These are phyloP conservation scores for Daptonema setosum DNA, from an alignment of 2,888 invertebrate genomes.

Conservation along the genomic window DNA sequence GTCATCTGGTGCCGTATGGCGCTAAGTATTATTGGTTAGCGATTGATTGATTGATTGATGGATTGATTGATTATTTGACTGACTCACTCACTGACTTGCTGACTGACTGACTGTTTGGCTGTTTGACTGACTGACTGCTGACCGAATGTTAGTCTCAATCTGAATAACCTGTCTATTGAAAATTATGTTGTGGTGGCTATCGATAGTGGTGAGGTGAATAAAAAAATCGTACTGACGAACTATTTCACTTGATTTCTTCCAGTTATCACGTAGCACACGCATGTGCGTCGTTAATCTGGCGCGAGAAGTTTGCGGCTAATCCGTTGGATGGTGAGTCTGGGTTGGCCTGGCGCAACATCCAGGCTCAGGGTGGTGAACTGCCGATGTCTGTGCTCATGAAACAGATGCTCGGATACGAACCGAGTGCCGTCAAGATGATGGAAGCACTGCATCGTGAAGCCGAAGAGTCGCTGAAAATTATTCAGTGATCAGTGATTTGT, in stretches of 20 bases:
- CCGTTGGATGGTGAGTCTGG: conserved; percentile 35
- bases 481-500: not conserved
- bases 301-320: conserved; percentile 52
- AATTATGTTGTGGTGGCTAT: too few species aligned
- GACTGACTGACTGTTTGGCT: too few species aligned
- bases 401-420: not conserved
- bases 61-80: too few species aligned
- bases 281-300: conserved; percentile 78
- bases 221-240: too few species aligned
- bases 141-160: too few species aligned
- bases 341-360: not conserved
- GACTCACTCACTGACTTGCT: too few species aligned
- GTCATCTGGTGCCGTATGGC: conserved; percentile 88
- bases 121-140: conserved; percentile 76
- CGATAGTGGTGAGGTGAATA: too few species aligned
- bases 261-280: conserved; percentile 35
- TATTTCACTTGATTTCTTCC: too few species aligned
- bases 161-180: too few species aligned
- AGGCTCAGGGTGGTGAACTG: not conserved
- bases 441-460: not conserved
- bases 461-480: not conserved
- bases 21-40: conserved; percentile 98
- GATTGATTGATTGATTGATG: too few species aligned
- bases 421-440: not conserved
- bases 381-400: not conserved